Evolutionary conservation across 1,140 invertebrate genomes (phyloP).

Genomic region (Lordiphosa clarofinis): DNA sequence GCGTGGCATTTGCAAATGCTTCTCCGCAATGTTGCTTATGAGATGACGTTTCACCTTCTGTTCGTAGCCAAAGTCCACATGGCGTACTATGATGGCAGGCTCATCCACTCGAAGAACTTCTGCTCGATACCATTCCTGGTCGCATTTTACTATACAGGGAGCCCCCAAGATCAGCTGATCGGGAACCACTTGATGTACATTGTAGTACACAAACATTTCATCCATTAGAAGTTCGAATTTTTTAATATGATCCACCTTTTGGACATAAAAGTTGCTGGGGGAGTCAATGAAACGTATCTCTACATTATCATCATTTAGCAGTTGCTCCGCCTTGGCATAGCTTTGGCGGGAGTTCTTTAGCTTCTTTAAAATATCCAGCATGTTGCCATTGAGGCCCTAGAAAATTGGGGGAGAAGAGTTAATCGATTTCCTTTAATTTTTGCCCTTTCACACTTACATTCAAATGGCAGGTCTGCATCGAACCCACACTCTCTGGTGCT

Average conservation of each 20-base stretch:
- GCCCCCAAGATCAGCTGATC: slow-evolving; percentile 82
- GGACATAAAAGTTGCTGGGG: slow-evolving; percentile 86
- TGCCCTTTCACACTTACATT: slow-evolving; percentile 53
- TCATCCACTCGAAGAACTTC: slow-evolving; percentile 80
- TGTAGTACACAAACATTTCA: slow-evolving; percentile 72
- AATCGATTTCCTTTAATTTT: slow-evolving; percentile 37
- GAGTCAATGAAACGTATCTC: slow-evolving; percentile 86
- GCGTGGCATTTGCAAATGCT: slow-evolving; percentile 84
- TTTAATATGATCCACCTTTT: slow-evolving; percentile 82
- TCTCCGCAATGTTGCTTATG: slow-evolving; percentile 83
- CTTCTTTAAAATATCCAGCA: slow-evolving; percentile 80
- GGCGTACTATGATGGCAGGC: slow-evolving; percentile 65
- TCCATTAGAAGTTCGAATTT: slow-evolving; percentile 80
- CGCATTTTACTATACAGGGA: slow-evolving; percentile 87
- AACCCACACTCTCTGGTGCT: slow-evolving; percentile 84
- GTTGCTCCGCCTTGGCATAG: slow-evolving; percentile 81
- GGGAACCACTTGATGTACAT: slow-evolving; percentile 78
- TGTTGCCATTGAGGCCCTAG: slow-evolving; percentile 68
- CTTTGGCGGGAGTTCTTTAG: slow-evolving; percentile 79
- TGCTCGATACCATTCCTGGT: slow-evolving; percentile 88
- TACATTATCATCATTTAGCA: slow-evolving; percentile 81
- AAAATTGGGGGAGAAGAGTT: background rate
- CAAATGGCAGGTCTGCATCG: slow-evolving; percentile 87
- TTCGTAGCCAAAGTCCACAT: slow-evolving; percentile 90
- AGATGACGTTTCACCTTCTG: slow-evolving; percentile 82